Evolutionary conservation across 1,140 invertebrate species (phyloP).

Genomic region (Daktulosphaira vitifoliae): DNA sequence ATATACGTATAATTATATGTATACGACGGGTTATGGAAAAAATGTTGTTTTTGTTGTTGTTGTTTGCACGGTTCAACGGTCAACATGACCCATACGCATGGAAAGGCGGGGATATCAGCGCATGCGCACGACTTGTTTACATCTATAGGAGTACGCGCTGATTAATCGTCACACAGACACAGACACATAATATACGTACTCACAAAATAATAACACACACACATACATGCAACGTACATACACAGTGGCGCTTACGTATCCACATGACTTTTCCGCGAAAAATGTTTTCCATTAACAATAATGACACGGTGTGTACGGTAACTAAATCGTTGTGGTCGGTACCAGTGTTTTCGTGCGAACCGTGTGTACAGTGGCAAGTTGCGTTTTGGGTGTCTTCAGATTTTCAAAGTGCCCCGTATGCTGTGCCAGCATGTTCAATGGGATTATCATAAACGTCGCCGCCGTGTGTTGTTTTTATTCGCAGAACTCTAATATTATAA

Average conservation of each 20-base stretch:
- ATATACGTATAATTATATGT: background rate
- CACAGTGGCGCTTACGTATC: constrained; percentile 29
- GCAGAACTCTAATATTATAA: background rate
- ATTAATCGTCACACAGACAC: constrained; percentile 28
- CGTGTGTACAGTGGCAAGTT: constrained; percentile 4
- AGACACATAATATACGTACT: constrained; percentile 12
- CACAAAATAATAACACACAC: constrained; percentile 6
- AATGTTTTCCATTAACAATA: constrained; percentile 29
- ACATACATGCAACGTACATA: no score
- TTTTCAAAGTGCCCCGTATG: constrained; percentile 12
- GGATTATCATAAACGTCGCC: background rate
- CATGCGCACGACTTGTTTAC: constrained; percentile 32
- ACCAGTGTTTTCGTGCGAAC: background rate
- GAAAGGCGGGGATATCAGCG: constrained; percentile 6
- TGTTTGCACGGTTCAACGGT: constrained; percentile 32
- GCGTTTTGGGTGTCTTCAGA: constrained; percentile 9
- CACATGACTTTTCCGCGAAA: constrained; percentile 31
- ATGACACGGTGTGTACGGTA: background rate
- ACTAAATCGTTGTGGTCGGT: background rate
- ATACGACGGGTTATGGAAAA: constrained; percentile 13
- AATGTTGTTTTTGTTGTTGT: constrained; percentile 34
- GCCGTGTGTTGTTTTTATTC: background rate
- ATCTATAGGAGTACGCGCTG: constrained; percentile 32
- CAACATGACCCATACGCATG: constrained; percentile 23
- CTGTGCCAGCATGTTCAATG: constrained; percentile 13